Base-by-base conservation (phyloP, 2,888 invertebrate genomes). In the Campopleginae sp. region DNA sequence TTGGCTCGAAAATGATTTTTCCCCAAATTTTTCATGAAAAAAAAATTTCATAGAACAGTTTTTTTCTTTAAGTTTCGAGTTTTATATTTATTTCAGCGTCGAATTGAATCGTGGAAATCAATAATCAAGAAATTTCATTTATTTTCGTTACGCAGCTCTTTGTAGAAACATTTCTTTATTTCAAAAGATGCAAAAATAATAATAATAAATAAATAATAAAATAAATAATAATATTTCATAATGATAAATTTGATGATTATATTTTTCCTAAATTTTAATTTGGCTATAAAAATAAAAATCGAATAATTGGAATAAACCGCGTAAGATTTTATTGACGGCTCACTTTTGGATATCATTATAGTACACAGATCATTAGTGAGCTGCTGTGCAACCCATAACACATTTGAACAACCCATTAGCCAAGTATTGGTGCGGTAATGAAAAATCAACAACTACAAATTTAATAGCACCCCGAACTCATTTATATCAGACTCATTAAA, bases 371-470 rank as follows among this genome's bases (percentile, higher is more conserved):
- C 58, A 58, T 58, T 58, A 27, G 58, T 58, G 58, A 58, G 27
- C 58, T 58, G 58, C 58, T 58, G n/a, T n/a, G 14, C 27, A 58
- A 58, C 6, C 27, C 58, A 27, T 27, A 58, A 58, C 27, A 27
- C 27, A 54, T 54, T 54, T 54, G 58, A 58, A 58, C 27, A 58
- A 58, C 27, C 27, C 58, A 58, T 58, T 58, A 58, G 58, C 27
- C 12, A 58, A 27, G 58, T 58, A 14, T 58, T 58, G 12, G 27
- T 8, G 23, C 14, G 27, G 14, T 27, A 27, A 27, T 58, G 58
- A 14, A 58, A 58, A 58, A 58, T 58, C 27, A 6, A 27, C 14
- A 58, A 58, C 27, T 58, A 58, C 58, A 27, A 58, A 58, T 58
- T 58, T 12, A 58, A 54, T 54, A 54, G 54, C 23, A 54, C 19